A percentile compares a stretch with the other conserved stretches of the same genome.
Evolutionary conservation across 1,140 invertebrate species (phyloP).

Genomic region (Periplaneta americana): DNA sequence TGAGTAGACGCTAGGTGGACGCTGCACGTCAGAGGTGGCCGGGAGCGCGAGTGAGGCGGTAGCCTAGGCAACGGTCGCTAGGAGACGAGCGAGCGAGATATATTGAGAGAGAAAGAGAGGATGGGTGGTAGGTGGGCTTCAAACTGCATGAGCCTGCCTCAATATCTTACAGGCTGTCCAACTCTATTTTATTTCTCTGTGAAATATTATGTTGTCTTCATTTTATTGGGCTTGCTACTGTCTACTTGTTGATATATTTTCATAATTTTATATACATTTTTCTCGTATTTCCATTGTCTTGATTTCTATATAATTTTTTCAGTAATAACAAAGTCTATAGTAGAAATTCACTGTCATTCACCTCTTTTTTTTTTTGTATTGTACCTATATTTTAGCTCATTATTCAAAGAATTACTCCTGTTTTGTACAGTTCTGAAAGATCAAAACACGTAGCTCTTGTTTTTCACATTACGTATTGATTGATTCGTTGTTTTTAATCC

Average conservation of each 20-base stretch:
- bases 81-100: no score
- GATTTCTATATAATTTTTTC: not conserved
- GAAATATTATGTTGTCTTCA: no score
- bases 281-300: not conserved
- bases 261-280: not conserved
- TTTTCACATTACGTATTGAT: no score
- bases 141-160: not conserved
- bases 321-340: not conserved
- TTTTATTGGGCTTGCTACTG: not conserved
- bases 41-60: not conserved
- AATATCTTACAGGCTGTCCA: not conserved
- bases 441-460: no score
- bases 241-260: not conserved
- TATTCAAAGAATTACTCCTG: no score
- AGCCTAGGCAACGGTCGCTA: not conserved
- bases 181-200: no score
- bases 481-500: no score
- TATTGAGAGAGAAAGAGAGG: not conserved
- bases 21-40: not conserved
- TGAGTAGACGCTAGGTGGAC: not conserved
- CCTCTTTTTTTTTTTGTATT: no score
- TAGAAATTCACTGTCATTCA: no score
- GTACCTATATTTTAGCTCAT: no score
- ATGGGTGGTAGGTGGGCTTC: not conserved
- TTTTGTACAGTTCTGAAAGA: no score